Percentiles rank a stretch among this genome's conserved stretches.
These are phyloP conservation scores for Isaurus tuberculatus DNA, from an alignment of 92 coral and sea anemone species.

Conservation along the genomic window DNA sequence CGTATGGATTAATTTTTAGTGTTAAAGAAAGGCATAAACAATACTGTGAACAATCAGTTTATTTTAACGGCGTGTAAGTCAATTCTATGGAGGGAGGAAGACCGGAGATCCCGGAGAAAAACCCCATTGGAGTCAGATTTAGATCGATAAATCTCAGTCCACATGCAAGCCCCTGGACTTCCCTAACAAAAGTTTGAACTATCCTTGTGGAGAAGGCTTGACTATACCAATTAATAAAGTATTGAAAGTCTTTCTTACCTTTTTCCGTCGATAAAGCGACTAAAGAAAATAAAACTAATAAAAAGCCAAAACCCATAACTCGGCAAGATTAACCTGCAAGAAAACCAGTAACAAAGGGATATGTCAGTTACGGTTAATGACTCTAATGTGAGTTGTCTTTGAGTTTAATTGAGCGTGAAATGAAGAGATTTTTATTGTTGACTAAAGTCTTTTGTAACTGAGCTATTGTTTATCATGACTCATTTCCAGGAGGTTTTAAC, in stretches of 20 bases:
- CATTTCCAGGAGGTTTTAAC: background rate
- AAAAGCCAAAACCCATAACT: conserved; percentile 86
- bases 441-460: background rate
- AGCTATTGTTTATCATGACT: background rate
- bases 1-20: no score
- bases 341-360: background rate
- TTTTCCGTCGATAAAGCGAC: conserved; percentile 79
- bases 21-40: no score
- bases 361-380: conserved; percentile 7
- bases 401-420: conserved; percentile 19
- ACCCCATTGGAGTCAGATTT: no score
- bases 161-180: no score
- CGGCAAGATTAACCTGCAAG: conserved; percentile 65
- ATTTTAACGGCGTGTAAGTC: no score
- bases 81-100: no score
- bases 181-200: no score
- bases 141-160: no score
- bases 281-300: conserved; percentile 76
- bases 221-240: no score
- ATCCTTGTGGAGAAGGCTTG: no score
- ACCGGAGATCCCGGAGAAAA: no score
- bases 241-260: conserved; percentile 61
- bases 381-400: background rate
- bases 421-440: background rate
- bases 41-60: no score